A percentile compares a stretch with the other conserved stretches of the same genome.
phyloP scores from a whole-genome alignment of 2,888 invertebrate genomes.

The Drosophila neonasuta region DNA sequence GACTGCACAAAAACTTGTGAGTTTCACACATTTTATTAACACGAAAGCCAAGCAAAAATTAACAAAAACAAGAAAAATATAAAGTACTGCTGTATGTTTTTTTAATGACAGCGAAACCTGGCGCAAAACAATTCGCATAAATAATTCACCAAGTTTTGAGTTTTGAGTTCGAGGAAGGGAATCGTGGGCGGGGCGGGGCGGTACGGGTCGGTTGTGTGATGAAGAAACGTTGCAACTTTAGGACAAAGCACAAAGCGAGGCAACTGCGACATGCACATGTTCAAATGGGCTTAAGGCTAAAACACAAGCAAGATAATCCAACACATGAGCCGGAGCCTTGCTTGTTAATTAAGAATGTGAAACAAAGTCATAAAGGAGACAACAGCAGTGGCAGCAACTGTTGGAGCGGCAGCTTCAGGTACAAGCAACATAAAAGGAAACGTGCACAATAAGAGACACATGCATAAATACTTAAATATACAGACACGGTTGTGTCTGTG shows the following conservation, averaged over 20 bases:
- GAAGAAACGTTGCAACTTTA: constrained; percentile 33
- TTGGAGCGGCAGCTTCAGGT: constrained; percentile 35
- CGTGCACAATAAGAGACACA: constrained; percentile 24
- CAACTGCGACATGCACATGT: constrained; percentile 43
- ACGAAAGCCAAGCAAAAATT: not conserved
- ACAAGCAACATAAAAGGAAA: constrained; percentile 44
- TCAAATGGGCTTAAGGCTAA: constrained; percentile 56
- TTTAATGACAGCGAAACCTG: constrained; percentile 27
- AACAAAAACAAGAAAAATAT: not conserved
- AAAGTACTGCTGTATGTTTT: constrained; percentile 8
- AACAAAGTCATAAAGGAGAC: constrained; percentile 74
- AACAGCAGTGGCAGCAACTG: constrained; percentile 23
- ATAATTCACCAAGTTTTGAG: constrained; percentile 44
- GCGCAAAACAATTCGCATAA: constrained; percentile 34
- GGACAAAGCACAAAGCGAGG: constrained; percentile 33
- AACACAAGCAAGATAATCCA: constrained; percentile 61
- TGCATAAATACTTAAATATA: constrained; percentile 18
- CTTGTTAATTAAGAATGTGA: constrained; percentile 76
- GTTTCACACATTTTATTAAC: constrained; percentile 5
- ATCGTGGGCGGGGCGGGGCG: not conserved
- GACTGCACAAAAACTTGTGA: constrained; percentile 1
- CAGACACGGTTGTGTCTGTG: not conserved
- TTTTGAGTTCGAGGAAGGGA: constrained; percentile 1
- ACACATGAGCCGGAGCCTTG: constrained; percentile 54
- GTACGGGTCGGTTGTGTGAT: not conserved